Conservation (phyloP, 1,140 invertebrate species). For the Lamellibrachia luymesi region DNA sequence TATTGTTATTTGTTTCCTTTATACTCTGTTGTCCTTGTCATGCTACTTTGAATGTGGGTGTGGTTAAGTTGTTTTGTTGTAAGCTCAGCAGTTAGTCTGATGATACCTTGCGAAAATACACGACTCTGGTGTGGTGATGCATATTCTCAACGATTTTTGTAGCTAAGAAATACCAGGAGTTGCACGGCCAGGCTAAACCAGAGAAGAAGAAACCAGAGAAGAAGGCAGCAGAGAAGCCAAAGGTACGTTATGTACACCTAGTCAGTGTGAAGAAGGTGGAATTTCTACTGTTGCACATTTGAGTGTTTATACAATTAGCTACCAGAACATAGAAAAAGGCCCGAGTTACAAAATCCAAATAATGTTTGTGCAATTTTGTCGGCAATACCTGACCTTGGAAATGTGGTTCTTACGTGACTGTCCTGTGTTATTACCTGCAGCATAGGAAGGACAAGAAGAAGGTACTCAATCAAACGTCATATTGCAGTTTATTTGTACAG, state of each 20-base stretch:
- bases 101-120: not conserved
- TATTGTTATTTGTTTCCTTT: not conserved
- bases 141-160: conserved; percentile 5
- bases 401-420: not conserved
- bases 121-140: not conserved
- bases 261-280: not conserved
- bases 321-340: too few species aligned
- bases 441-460: conserved; percentile 60
- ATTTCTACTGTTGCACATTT: not conserved
- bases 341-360: not conserved
- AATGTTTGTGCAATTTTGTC: not conserved
- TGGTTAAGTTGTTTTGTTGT: not conserved
- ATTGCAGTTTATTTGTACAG: conserved; percentile 60
- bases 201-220: conserved; percentile 25
- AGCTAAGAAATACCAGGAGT: conserved; percentile 25
- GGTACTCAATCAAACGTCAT: conserved; percentile 56
- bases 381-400: not conserved
- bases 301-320: too few species aligned
- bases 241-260: not conserved
- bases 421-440: conserved; percentile 1
- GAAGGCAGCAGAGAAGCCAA: conserved; percentile 23
- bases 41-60: not conserved
- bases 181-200: conserved; percentile 13
- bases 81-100: not conserved
- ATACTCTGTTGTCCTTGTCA: not conserved